A percentile compares a stretch with the other conserved stretches of the same genome.
phyloP scores from a whole-genome alignment of 2,797 vertebrate genomes.

The Hybognathus amarus region DNA sequence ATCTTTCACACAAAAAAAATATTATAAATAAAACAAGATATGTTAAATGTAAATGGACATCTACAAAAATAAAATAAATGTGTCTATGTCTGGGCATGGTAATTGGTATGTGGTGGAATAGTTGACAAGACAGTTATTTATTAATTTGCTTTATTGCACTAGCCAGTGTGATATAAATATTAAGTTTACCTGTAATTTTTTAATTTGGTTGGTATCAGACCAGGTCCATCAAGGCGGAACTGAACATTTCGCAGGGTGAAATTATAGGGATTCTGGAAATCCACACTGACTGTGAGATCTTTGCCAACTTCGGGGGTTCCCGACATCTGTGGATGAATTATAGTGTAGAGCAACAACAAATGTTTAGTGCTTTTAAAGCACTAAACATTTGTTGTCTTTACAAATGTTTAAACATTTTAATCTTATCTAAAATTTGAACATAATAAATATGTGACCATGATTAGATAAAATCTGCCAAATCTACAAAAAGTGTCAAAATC shows the following conservation, averaged over 20 bases:
- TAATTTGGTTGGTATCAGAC: conserved; percentile 63
- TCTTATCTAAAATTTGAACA: no score
- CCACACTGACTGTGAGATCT: conserved; percentile 73
- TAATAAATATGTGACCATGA: no score
- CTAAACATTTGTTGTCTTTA: no score
- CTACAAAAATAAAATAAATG: not conserved
- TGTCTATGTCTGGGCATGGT: no score
- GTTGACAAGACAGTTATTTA: no score
- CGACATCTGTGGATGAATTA: conserved; percentile 70
- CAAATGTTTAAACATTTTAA: no score
- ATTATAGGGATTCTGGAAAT: conserved; percentile 84
- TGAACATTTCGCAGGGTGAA: conserved; percentile 71
- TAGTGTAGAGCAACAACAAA: not conserved
- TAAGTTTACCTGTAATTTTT: conserved; percentile 27
- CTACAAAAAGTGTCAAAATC: no score
- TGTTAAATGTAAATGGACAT: not conserved
- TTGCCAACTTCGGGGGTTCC: conserved; percentile 62
- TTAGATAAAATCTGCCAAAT: no score
- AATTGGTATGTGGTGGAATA: no score
- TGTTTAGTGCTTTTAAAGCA: not conserved
- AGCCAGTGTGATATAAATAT: not conserved
- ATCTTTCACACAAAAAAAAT: not conserved
- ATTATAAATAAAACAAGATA: not conserved
- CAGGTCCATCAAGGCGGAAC: conserved; percentile 80
- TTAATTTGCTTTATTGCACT: no score